Percentiles rank a stretch among this genome's conserved stretches.
Evolutionary conservation across 1,140 invertebrate species (phyloP).

Genomic region (Hylaeus anthracinus): DNA sequence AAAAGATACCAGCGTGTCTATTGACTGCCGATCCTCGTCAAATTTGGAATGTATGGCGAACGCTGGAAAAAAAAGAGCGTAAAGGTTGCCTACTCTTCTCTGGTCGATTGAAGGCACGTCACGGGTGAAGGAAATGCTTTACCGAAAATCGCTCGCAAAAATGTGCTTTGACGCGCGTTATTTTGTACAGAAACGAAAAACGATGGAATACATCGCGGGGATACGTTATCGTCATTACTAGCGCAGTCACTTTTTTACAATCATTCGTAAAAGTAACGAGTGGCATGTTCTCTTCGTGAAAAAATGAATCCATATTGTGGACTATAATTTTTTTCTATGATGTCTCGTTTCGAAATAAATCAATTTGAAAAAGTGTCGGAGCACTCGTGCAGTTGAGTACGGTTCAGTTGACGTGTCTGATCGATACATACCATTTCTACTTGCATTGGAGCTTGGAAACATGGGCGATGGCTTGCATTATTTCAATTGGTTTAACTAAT

Average conservation of each 20-base stretch:
- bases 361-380: no score
- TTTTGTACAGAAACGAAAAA: background rate
- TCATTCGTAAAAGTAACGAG: background rate
- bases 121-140: slow-evolving; percentile 9
- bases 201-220: slow-evolving; percentile 10
- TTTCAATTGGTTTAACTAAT: no score
- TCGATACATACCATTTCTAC: no score
- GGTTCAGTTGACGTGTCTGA: no score
- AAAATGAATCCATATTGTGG: no score
- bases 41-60: background rate
- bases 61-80: background rate
- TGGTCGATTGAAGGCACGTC: background rate
- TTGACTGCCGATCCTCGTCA: background rate
- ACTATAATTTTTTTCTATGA: no score
- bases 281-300: no score
- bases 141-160: background rate
- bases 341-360: no score
- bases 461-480: no score
- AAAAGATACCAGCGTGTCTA: background rate
- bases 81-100: background rate
- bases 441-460: no score
- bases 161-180: slow-evolving; percentile 17
- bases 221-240: background rate
- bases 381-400: no score
- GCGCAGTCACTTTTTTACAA: background rate